phyloP scores from a whole-genome alignment of 2,888 invertebrate species.

The Aromia moschata region DNA sequence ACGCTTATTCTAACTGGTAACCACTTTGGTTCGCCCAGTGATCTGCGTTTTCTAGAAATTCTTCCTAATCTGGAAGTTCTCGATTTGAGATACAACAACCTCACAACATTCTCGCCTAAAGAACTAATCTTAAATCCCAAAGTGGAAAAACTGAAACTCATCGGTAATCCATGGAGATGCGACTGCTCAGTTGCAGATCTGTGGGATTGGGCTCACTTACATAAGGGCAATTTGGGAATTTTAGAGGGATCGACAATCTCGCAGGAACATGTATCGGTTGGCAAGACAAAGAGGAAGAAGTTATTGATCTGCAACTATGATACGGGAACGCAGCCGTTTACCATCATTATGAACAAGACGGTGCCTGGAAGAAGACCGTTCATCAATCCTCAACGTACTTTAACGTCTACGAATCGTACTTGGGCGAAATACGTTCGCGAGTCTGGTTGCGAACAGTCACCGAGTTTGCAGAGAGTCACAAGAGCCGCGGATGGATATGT shows the following conservation, averaged over 20 bases:
- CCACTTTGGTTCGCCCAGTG: slow-evolving; percentile 64
- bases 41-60: slow-evolving; percentile 67
- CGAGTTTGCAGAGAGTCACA: slow-evolving; percentile 43
- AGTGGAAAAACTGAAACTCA: slow-evolving; percentile 69
- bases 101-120: slow-evolving; percentile 69
- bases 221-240: slow-evolving; percentile 71
- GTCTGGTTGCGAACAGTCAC: slow-evolving; percentile 67
- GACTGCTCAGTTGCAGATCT: slow-evolving; percentile 75
- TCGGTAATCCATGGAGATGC: slow-evolving; percentile 76
- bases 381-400: slow-evolving; percentile 67
- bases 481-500: slow-evolving; percentile 43
- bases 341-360: slow-evolving; percentile 65
- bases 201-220: slow-evolving; percentile 78
- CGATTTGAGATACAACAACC: slow-evolving; percentile 72
- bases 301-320: slow-evolving; percentile 73
- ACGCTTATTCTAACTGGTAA: slow-evolving; percentile 71
- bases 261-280: slow-evolving; percentile 70
- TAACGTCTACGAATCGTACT: slow-evolving; percentile 70
- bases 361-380: slow-evolving; percentile 67
- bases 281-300: slow-evolving; percentile 72
- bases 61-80: slow-evolving; percentile 69
- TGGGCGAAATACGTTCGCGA: slow-evolving; percentile 79
- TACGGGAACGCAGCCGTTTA: slow-evolving; percentile 66
- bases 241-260: slow-evolving; percentile 73
- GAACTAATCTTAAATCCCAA: slow-evolving; percentile 68